These are phyloP conservation scores for Pentalonia nigronervosa DNA, from an alignment of 1,140 invertebrate species.

Conservation along the genomic window DNA sequence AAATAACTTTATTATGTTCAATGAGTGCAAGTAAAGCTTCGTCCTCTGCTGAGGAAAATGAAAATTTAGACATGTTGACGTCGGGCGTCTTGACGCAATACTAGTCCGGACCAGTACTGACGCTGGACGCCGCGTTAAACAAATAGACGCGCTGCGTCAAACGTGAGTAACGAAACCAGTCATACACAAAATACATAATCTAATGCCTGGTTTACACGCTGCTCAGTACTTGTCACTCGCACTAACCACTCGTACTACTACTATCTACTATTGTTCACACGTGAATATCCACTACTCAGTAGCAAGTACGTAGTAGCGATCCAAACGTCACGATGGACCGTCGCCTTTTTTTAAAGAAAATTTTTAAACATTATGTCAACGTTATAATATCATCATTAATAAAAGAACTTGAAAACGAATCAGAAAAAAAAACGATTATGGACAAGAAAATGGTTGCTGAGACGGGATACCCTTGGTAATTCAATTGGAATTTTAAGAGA, in stretches of 20 bases:
- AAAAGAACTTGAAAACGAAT: not conserved
- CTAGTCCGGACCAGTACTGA: conserved; percentile 1
- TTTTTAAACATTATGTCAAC: too few relatives aligned
- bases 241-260: too few relatives aligned
- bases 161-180: not conserved
- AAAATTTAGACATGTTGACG: not conserved
- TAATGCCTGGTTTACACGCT: not conserved
- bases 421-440: not conserved
- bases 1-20: not conserved
- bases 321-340: too few relatives aligned
- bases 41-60: not conserved
- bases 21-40: not conserved
- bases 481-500: conserved; percentile 1
- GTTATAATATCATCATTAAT: not conserved
- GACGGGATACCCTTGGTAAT: not conserved
- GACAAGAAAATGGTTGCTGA: not conserved
- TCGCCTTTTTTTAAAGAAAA: too few relatives aligned
- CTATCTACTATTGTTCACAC: too few relatives aligned
- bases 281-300: too few relatives aligned
- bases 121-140: not conserved
- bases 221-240: too few relatives aligned
- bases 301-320: too few relatives aligned
- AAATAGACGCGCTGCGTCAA: not conserved
- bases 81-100: not conserved
- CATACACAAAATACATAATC: conserved; percentile 27